Conservation (phyloP, 2,888 invertebrate species). For the Hetaerina titia region DNA sequence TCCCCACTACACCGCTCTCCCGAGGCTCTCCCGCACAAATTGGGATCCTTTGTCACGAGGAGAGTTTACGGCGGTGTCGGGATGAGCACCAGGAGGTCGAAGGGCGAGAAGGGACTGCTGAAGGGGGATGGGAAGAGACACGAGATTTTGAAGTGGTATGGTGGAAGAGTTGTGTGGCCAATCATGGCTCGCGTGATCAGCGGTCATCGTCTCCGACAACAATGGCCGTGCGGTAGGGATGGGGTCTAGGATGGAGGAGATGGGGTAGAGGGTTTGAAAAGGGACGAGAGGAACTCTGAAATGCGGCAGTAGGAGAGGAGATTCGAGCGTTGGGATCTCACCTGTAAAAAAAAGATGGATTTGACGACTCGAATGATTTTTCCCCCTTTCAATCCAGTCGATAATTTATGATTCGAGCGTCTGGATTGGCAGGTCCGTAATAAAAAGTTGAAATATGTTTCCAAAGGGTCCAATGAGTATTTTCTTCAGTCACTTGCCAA, state of each 20-base stretch:
- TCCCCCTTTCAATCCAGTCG: background rate
- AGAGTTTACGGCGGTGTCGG: background rate
- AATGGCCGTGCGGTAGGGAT: background rate
- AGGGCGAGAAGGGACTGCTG: background rate
- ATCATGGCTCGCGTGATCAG: slow-evolving; percentile 27
- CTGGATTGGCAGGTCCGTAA: background rate
- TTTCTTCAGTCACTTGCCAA: background rate
- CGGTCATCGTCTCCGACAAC: slow-evolving; percentile 12
- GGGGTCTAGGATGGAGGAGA: background rate
- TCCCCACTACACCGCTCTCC: background rate
- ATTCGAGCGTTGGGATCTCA: background rate
- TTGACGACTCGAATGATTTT: background rate
- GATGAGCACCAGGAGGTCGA: background rate
- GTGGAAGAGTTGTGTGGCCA: slow-evolving; percentile 22
- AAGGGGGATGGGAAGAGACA: background rate
- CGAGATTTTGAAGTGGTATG: background rate
- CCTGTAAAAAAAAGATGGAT: background rate
- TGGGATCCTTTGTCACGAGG: background rate
- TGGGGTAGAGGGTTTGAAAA: background rate
- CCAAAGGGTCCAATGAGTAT: background rate
- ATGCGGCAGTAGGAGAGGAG: background rate
- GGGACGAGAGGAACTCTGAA: background rate
- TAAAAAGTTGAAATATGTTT: background rate
- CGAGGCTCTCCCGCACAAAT: background rate
- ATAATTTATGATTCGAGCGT: background rate